Conservation (phyloP, 2,888 invertebrate genomes). For the Mythimna ferrago region DNA sequence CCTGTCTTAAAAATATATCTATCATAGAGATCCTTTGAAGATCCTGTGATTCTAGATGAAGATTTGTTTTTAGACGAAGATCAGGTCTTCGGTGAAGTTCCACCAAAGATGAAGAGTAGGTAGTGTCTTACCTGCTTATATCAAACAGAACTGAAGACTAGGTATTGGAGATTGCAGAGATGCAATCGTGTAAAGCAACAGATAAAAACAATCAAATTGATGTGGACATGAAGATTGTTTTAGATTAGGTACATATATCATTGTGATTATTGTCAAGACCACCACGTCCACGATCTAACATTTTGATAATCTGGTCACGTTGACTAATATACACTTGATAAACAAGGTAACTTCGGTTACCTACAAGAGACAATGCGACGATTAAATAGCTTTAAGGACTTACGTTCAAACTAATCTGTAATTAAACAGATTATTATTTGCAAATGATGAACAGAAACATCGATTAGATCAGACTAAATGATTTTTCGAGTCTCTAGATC, state of each 20-base stretch:
- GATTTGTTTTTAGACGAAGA: no score
- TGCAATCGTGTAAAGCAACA: not conserved
- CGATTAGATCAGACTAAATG: constrained; percentile 13
- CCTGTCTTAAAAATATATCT: no score
- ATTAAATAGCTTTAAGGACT: not conserved
- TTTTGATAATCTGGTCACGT: constrained; percentile 20
- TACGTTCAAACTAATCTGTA: not conserved
- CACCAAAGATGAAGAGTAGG: no score
- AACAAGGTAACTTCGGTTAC: not conserved
- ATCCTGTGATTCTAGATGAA: no score
- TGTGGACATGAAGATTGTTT: not conserved
- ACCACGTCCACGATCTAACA: not conserved
- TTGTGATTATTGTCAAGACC: not conserved
- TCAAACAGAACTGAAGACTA: not conserved
- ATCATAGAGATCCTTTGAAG: no score
- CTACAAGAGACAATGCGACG: not conserved
- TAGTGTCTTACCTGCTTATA: not conserved
- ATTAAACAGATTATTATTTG: not conserved
- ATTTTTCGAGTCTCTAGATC: not conserved
- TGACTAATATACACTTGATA: not conserved
- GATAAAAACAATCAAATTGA: not conserved
- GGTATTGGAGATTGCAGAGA: not conserved
- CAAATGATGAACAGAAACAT: not conserved
- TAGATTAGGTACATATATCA: not conserved
- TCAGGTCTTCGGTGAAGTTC: no score